Evolutionary conservation across 2,888 invertebrate genomes (phyloP).

Genomic region (Drosophila neutralis): DNA sequence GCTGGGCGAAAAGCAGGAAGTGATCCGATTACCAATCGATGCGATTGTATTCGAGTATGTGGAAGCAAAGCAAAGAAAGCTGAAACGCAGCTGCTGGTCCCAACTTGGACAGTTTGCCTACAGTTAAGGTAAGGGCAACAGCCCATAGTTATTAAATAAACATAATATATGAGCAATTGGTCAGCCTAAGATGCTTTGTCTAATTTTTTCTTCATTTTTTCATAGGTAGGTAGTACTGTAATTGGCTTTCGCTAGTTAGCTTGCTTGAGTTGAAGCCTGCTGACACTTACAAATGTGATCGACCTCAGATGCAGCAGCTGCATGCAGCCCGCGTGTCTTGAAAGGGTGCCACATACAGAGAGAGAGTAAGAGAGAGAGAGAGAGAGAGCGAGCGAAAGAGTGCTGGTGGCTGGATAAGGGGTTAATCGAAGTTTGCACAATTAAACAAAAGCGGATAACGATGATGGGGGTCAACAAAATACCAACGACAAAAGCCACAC

Average conservation of each 20-base stretch:
- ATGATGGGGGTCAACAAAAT: slow-evolving; percentile 8
- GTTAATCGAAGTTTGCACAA: slow-evolving; percentile 3
- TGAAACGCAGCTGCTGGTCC: slow-evolving; percentile 6
- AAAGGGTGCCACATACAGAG: not conserved
- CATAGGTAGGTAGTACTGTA: slow-evolving; percentile 5
- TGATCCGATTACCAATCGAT: slow-evolving; percentile 50
- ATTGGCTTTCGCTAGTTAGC: slow-evolving; percentile 2
- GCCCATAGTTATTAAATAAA: not conserved
- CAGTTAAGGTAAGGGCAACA: not conserved
- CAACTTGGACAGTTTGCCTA: slow-evolving; percentile 20
- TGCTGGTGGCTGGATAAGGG: not conserved
- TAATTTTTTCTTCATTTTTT: not conserved
- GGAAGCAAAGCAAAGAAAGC: slow-evolving; percentile 23
- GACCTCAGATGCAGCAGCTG: slow-evolving; percentile 23
- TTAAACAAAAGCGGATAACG: slow-evolving; percentile 11
- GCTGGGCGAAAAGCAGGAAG: slow-evolving; percentile 33
- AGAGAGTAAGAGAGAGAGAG: not conserved
- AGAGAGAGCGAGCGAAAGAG: not conserved
- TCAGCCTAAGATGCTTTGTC: not conserved
- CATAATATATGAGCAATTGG: not conserved
- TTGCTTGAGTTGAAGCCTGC: not conserved
- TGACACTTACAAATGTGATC: slow-evolving; percentile 4
- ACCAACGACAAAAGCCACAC: not conserved
- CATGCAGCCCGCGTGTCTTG: slow-evolving; percentile 17
- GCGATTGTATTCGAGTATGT: slow-evolving; percentile 55